phyloP scores from a whole-genome alignment of 2,888 invertebrate species.

The Stenchaetothrips biformis region DNA sequence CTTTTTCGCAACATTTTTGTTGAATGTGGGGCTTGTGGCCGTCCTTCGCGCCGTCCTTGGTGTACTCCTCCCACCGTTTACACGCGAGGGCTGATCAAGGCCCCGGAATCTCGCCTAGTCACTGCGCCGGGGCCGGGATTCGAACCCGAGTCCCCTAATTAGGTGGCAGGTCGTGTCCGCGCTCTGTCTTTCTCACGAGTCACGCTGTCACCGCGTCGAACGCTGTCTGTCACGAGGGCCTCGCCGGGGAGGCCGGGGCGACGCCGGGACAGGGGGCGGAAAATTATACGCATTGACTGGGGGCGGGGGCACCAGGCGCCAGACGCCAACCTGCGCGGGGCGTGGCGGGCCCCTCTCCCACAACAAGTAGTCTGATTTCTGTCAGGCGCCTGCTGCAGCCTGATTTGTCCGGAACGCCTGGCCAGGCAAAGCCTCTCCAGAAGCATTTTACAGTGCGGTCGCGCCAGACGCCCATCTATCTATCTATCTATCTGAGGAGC shows the following conservation, averaged over 20 bases:
- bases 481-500: no score
- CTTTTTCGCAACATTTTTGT: no score
- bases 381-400: background rate
- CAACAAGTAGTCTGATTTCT: background rate
- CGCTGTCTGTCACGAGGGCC: background rate
- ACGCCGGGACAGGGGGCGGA: background rate
- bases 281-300: conserved; percentile 12
- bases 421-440: no score
- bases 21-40: no score
- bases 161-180: background rate
- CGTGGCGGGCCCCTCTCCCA: background rate
- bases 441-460: no score
- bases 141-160: no score
- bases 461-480: no score
- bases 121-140: no score
- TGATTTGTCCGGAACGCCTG: background rate
- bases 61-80: no score
- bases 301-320: background rate
- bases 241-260: background rate
- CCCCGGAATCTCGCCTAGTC: no score
- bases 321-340: background rate
- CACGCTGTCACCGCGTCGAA: background rate
- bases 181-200: background rate
- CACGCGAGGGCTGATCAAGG: no score
- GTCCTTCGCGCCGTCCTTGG: no score